Conservation (phyloP, 2,888 invertebrate genomes). For the Apoda limacodes region DNA sequence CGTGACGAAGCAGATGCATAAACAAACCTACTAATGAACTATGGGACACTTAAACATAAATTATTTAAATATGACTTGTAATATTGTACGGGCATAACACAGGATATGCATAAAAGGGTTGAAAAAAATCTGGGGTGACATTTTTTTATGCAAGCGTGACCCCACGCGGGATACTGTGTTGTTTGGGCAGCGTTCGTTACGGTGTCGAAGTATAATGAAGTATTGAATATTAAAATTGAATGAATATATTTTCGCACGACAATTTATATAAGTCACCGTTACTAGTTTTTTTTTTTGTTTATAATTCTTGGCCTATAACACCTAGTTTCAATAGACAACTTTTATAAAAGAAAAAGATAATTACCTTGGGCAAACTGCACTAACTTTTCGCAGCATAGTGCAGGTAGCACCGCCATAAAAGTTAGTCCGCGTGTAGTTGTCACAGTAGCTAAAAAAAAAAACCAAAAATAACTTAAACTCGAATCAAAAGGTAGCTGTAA, state of each 20-base stretch:
- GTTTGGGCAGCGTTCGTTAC: slow-evolving; percentile 45
- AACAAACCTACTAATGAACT: slow-evolving; percentile 41
- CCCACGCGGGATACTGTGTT: slow-evolving; percentile 35
- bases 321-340: too few species aligned
- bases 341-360: too few species aligned
- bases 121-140: slow-evolving; percentile 56
- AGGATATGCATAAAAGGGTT: slow-evolving; percentile 68
- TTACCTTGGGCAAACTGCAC: too few species aligned
- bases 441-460: too few species aligned
- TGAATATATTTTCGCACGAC: slow-evolving; percentile 59
- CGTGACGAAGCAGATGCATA: slow-evolving; percentile 48
- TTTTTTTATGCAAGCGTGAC: slow-evolving; percentile 38
- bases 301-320: too few species aligned
- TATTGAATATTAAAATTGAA: slow-evolving; percentile 45
- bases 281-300: too few species aligned
- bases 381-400: too few species aligned
- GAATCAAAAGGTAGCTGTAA: too few species aligned
- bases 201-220: slow-evolving; percentile 42
- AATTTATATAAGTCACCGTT: slow-evolving; percentile 29
- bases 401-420: too few species aligned
- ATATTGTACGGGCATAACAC: slow-evolving; percentile 54
- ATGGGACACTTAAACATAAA: slow-evolving; percentile 46
- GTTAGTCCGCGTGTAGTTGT: too few species aligned
- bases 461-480: too few species aligned
- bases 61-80: slow-evolving; percentile 69